Percentiles rank a stretch among this genome's conserved stretches.
phyloP scores from a whole-genome alignment of 2,888 invertebrate genomes.

The Phyto melanocephala region DNA sequence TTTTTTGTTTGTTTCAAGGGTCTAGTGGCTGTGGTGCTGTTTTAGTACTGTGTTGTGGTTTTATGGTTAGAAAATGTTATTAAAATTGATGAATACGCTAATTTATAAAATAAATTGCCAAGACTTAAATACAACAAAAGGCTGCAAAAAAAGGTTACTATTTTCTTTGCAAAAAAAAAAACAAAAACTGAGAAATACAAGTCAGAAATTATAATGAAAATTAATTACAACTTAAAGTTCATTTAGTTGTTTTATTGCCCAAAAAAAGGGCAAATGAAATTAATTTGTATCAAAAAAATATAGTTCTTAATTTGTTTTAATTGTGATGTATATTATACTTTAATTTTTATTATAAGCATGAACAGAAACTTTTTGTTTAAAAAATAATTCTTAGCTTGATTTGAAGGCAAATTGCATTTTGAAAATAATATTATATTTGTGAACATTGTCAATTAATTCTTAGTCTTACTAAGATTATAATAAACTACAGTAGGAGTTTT shows the following conservation, averaged over 20 bases:
- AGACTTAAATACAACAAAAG: conserved; percentile 55
- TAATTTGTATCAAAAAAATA: not conserved
- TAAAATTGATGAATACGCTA: conserved; percentile 78
- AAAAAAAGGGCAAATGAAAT: not conserved
- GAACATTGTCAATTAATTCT: no score
- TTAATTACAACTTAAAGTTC: conserved; percentile 58
- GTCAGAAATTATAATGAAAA: conserved; percentile 60
- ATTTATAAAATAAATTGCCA: conserved; percentile 71
- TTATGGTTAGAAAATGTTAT: conserved; percentile 71
- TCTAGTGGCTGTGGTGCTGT: conserved; percentile 9
- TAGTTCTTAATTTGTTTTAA: no score
- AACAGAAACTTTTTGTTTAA: no score
- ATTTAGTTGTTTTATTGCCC: not conserved
- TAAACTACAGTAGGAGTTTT: no score
- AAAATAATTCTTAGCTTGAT: no score
- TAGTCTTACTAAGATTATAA: no score
- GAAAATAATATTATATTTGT: no score
- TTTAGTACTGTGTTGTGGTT: conserved; percentile 65
- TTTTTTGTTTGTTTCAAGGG: not conserved
- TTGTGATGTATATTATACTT: no score
- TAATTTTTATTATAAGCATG: no score
- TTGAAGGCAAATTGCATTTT: no score
- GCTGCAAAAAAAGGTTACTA: conserved; percentile 11
- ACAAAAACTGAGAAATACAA: not conserved
- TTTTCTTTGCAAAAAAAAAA: not conserved